Conservation (phyloP, 2,113 vertebrate species). For the Eurystomus gularis region DNA sequence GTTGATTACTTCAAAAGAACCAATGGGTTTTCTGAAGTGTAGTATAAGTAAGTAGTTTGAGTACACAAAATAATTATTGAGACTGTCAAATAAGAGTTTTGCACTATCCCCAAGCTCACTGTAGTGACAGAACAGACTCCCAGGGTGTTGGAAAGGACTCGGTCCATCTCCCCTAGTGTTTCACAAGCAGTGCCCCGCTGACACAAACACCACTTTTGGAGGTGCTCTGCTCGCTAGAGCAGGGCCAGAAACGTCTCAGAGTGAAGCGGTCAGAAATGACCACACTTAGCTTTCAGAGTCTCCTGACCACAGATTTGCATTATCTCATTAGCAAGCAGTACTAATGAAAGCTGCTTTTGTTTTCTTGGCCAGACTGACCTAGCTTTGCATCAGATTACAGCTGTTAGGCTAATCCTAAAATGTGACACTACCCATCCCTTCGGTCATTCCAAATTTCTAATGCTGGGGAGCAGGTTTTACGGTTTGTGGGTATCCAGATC, state of each 20-base stretch:
- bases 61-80: background rate
- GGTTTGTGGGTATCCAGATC: background rate
- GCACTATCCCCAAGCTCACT: background rate
- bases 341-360: constrained; percentile 45
- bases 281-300: background rate
- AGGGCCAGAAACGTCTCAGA: background rate
- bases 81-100: background rate
- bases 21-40: background rate
- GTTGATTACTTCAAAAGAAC: background rate
- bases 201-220: background rate
- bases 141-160: background rate
- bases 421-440: background rate
- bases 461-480: background rate
- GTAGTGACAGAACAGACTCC: background rate
- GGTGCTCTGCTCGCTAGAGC: background rate
- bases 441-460: background rate
- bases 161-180: background rate
- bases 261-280: background rate
- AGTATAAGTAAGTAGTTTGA: background rate
- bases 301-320: background rate
- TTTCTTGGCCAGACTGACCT: constrained; percentile 18
- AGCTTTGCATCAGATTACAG: background rate
- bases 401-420: background rate
- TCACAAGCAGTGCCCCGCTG: background rate
- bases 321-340: constrained; percentile 42